These are phyloP conservation scores for Atractosteus spatula DNA, from an alignment of 2,113 vertebrate genomes.

Conservation along the genomic window DNA sequence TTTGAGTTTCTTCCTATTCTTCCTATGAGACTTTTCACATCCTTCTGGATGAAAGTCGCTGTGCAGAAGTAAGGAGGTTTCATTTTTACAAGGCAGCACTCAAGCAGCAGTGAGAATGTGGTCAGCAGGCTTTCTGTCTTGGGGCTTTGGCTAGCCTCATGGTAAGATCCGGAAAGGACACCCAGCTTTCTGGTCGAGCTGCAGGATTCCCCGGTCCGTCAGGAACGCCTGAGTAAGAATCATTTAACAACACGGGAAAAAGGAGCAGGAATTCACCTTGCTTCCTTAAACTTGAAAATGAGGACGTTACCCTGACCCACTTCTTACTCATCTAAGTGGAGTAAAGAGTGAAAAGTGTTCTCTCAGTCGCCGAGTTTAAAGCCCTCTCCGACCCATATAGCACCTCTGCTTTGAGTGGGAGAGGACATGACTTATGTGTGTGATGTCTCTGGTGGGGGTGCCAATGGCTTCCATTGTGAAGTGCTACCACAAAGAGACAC, in stretches of 20 bases:
- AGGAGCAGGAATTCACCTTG: background rate
- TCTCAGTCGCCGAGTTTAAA: background rate
- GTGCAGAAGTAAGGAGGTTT: no score
- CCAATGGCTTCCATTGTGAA: background rate
- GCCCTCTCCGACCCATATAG: slow-evolving; percentile 15
- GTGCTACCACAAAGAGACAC: background rate
- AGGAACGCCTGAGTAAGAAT: no score
- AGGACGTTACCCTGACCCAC: slow-evolving; percentile 21
- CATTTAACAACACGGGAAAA: background rate
- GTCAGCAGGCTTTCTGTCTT: no score
- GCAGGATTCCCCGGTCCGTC: no score
- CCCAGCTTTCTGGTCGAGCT: no score
- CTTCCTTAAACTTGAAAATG: slow-evolving; percentile 4
- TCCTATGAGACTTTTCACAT: no score
- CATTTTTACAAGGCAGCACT: no score
- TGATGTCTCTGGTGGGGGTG: background rate
- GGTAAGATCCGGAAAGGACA: no score
- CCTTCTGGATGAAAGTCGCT: no score
- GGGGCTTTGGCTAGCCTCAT: no score
- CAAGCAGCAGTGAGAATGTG: no score
- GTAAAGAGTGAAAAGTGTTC: background rate
- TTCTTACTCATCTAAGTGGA: background rate
- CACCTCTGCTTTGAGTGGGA: background rate
- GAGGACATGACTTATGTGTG: background rate
- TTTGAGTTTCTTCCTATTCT: no score